Percentiles rank a stretch among this genome's conserved stretches.
These are phyloP conservation scores for Pristionchus maxplancki DNA, from an alignment of 2,888 invertebrate species.

Conservation along the genomic window DNA sequence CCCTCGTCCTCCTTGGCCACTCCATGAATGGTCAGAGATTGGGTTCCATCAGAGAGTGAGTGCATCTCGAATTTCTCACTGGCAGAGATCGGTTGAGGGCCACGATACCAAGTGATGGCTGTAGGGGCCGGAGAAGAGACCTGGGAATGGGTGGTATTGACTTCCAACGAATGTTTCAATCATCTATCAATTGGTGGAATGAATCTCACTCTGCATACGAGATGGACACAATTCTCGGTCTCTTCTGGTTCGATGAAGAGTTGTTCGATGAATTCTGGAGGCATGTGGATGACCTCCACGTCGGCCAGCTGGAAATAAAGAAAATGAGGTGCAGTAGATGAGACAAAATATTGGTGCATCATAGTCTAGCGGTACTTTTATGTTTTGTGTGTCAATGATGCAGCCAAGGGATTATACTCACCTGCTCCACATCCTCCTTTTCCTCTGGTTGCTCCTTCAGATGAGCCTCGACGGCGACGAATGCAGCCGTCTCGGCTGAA, in stretches of 20 bases:
- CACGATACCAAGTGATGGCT: slow-evolving; percentile 64
- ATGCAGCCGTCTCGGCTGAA: slow-evolving; percentile 66
- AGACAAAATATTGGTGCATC: too few species aligned
- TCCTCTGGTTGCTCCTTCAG: neutral
- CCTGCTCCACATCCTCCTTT: slow-evolving; percentile 32
- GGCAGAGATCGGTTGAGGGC: slow-evolving; percentile 58
- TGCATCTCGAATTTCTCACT: slow-evolving; percentile 65
- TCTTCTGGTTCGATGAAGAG: slow-evolving; percentile 64
- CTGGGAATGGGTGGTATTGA: neutral
- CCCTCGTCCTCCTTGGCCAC: slow-evolving; percentile 57
- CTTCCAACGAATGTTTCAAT: neutral
- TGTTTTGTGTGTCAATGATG: too few species aligned
- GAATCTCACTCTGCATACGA: slow-evolving; percentile 60
- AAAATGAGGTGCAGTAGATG: too few species aligned
- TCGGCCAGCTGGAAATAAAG: neutral
- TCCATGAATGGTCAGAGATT: slow-evolving; percentile 64
- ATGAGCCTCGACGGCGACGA: slow-evolving; percentile 55
- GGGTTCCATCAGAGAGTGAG: slow-evolving; percentile 65
- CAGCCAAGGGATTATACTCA: neutral
- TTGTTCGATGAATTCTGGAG: slow-evolving; percentile 65
- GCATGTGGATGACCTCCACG: slow-evolving; percentile 53
- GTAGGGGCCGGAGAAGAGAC: slow-evolving; percentile 55
- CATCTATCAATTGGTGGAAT: neutral
- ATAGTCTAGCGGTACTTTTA: too few species aligned
- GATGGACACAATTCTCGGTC: slow-evolving; percentile 60